phyloP scores from a whole-genome alignment of 2,888 invertebrate genomes.

The Agonum fuliginosum region DNA sequence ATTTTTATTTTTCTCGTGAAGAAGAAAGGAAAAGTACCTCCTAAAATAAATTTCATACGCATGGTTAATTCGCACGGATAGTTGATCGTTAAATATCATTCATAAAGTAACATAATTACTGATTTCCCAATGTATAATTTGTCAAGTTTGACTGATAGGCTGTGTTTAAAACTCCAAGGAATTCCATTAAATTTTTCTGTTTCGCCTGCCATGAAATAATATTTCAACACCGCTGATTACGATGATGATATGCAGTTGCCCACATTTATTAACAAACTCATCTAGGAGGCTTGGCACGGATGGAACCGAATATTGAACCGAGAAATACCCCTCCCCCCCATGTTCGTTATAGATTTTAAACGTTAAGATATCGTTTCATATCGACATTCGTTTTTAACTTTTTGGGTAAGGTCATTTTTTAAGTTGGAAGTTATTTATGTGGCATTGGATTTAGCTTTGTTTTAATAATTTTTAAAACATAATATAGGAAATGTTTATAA shows the following conservation, averaged over 20 bases:
- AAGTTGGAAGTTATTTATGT: background rate
- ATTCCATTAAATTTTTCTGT: conserved; percentile 29
- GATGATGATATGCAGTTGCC: background rate
- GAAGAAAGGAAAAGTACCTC: background rate
- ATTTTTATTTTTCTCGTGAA: too few species aligned
- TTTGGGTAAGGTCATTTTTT: conserved; percentile 8
- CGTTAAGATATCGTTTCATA: conserved; percentile 12
- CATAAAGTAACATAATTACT: conserved; percentile 3
- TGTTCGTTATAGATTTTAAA: conserved; percentile 24
- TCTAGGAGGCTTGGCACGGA: conserved; percentile 53
- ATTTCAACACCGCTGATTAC: conserved; percentile 16
- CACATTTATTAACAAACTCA: conserved; percentile 56
- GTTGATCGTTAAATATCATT: conserved; percentile 1
- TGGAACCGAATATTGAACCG: conserved; percentile 57
- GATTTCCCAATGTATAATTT: conserved; percentile 28
- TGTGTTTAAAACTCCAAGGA: conserved; percentile 7
- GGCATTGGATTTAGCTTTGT: conserved; percentile 11
- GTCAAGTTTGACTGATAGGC: background rate
- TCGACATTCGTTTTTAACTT: conserved; percentile 11
- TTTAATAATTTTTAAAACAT: background rate
- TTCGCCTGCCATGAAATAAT: conserved; percentile 26
- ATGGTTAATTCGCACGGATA: background rate
- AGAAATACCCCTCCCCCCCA: background rate
- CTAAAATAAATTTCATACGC: background rate
- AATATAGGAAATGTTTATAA: conserved; percentile 2